phyloP scores from a whole-genome alignment of 2,113 vertebrate species.

The Stercorarius parasiticus region DNA sequence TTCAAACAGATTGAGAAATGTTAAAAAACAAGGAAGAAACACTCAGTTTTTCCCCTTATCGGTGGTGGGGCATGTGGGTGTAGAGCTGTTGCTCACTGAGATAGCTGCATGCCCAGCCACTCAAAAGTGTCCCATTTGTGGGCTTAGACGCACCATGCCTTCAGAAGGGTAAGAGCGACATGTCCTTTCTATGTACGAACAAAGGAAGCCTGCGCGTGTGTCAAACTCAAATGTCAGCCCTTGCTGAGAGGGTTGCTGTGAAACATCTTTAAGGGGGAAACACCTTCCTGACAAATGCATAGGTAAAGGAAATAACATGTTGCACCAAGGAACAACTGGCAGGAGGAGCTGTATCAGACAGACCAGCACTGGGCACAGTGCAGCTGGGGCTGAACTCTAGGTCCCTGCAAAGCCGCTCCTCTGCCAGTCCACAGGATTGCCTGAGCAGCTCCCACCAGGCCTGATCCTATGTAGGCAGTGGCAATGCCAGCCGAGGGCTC shows the following conservation, averaged over 20 bases:
- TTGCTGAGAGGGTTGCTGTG: not conserved
- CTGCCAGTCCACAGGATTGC: rapidly evolving
- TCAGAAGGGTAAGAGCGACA: not conserved
- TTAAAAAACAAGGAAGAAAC: not conserved
- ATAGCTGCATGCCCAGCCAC: not conserved
- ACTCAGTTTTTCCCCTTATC: not conserved
- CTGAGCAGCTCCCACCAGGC: not conserved
- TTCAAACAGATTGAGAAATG: not conserved
- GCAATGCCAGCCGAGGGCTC: not conserved
- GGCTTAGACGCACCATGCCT: not conserved
- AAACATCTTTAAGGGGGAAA: not conserved
- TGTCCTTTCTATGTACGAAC: rapidly evolving
- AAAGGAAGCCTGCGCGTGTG: not conserved
- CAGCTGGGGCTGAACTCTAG: not conserved
- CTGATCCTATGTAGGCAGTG: rapidly evolving
- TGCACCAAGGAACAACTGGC: rapidly evolving
- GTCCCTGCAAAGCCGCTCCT: not conserved
- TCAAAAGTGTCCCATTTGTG: not conserved
- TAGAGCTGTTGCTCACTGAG: not conserved
- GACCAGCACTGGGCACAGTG: not conserved
- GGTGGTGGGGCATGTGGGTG: not conserved
- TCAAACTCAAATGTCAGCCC: not conserved
- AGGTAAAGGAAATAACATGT: not conserved
- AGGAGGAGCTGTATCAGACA: not conserved
- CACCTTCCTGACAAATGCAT: rapidly evolving